Evolutionary conservation across 2,797 vertebrate species (phyloP).

Genomic region (Platalea minor): DNA sequence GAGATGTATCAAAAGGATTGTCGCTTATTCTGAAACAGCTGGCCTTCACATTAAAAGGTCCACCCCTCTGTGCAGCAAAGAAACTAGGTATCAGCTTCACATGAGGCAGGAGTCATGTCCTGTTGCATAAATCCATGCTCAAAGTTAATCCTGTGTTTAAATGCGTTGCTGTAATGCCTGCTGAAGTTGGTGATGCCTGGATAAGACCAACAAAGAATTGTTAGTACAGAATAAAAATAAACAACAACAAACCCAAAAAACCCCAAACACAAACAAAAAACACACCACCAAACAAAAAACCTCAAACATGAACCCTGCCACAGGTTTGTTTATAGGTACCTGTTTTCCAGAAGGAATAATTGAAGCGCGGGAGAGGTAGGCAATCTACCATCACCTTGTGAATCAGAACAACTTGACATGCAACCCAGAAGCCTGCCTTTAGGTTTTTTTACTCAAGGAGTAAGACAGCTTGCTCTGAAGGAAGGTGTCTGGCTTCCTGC

Average conservation of each 20-base stretch:
- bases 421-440: not conserved
- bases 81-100: not conserved
- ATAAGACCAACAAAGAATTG: not conserved
- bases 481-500: conserved; percentile 8
- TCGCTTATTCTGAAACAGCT: not conserved
- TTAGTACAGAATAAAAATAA: not conserved
- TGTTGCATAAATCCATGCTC: not conserved
- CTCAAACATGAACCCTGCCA: too few relatives aligned
- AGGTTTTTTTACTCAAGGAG: not conserved
- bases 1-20: not conserved
- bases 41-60: not conserved
- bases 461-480: not conserved
- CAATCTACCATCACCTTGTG: not conserved
- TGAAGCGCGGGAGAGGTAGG: not conserved
- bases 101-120: not conserved
- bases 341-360: not conserved
- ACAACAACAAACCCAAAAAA: too few relatives aligned
- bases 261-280: too few relatives aligned
- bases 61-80: not conserved
- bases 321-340: not conserved
- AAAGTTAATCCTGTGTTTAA: not conserved
- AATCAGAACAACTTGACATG: not conserved
- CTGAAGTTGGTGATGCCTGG: not conserved
- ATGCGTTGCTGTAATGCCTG: not conserved
- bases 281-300: not conserved